A percentile compares a stretch with the other conserved stretches of the same genome.
Evolutionary conservation across 2,797 vertebrate genomes (phyloP).

Genomic region (Lepilemur septentrionalis): DNA sequence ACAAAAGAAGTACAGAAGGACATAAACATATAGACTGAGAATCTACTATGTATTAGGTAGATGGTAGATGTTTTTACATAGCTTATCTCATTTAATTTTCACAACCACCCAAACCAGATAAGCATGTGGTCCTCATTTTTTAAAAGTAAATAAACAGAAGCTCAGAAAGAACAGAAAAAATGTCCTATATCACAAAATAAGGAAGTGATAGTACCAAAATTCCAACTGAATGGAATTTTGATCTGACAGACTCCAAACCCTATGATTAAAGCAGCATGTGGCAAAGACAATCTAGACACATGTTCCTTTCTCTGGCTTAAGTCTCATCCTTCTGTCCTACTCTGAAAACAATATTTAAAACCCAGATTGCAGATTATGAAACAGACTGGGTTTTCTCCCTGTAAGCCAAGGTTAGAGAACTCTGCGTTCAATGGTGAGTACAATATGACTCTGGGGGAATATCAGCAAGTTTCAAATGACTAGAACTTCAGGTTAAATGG

Average conservation of each 20-base stretch:
- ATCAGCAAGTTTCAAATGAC: slow-evolving; percentile 52
- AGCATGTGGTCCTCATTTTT: background rate
- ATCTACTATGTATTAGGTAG: background rate
- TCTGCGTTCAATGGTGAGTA: slow-evolving; percentile 46
- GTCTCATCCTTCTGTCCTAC: slow-evolving; percentile 58
- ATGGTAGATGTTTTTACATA: background rate
- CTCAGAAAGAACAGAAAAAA: slow-evolving; percentile 10
- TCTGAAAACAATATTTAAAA: slow-evolving; percentile 56
- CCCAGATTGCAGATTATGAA: slow-evolving; percentile 62
- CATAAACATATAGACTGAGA: background rate
- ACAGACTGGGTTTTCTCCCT: slow-evolving; percentile 36
- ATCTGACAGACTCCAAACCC: slow-evolving; percentile 30
- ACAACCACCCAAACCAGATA: background rate
- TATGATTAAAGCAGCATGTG: slow-evolving; percentile 57
- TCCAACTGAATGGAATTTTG: background rate
- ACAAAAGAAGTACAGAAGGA: background rate
- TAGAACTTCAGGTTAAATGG: slow-evolving; percentile 40
- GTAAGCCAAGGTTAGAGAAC: slow-evolving; percentile 67
- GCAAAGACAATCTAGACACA: slow-evolving; percentile 50
- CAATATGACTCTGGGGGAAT: slow-evolving; percentile 37
- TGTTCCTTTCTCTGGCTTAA: slow-evolving; percentile 50
- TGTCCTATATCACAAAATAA: slow-evolving; percentile 21
- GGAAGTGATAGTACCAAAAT: slow-evolving; percentile 16
- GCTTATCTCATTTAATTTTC: background rate
- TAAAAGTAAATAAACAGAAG: slow-evolving; percentile 22